Percentiles rank a stretch among this genome's conserved stretches.
Conservation (phyloP, 1,140 invertebrate genomes). For the Pseudomyrmex sp. region DNA sequence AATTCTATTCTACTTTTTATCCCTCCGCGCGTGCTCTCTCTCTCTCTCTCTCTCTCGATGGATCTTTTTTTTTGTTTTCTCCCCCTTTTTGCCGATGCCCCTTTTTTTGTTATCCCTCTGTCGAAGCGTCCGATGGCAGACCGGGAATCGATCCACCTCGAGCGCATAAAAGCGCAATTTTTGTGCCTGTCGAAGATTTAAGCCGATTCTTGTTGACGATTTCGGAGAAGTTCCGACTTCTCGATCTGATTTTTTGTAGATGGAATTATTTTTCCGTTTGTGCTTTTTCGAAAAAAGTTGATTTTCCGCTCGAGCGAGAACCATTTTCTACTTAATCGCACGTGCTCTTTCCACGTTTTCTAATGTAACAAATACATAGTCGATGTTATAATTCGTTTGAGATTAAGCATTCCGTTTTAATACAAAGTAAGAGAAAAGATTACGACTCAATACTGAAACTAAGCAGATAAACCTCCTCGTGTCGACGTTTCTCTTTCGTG, state of each 20-base stretch:
- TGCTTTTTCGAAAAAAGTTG: neutral
- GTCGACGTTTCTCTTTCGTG: neutral
- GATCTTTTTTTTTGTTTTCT: constrained; percentile 37
- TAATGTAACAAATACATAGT: neutral
- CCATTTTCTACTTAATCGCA: constrained; percentile 35
- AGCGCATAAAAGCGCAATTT: constrained; percentile 70
- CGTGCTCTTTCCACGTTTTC: neutral
- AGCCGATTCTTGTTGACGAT: constrained; percentile 59
- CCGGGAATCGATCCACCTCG: constrained; percentile 70
- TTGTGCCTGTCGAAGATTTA: constrained; percentile 54
- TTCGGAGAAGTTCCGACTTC: constrained; percentile 38
- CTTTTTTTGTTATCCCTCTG: constrained; percentile 73
- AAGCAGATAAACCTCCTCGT: constrained; percentile 20
- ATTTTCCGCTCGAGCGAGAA: neutral
- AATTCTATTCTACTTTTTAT: constrained; percentile 71
- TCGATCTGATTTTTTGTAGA: neutral
- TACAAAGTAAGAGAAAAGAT: constrained; percentile 35
- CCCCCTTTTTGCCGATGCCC: constrained; percentile 42
- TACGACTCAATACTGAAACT: constrained; percentile 30
- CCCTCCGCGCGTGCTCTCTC: constrained; percentile 11
- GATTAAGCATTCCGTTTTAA: constrained; percentile 42
- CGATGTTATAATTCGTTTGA: constrained; percentile 5
- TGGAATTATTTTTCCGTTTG: neutral
- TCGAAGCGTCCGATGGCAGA: constrained; percentile 60
- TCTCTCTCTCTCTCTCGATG: neutral